These are phyloP conservation scores for Chloroceryle aenea DNA, from an alignment of 2,113 vertebrate genomes.

Conservation along the genomic window DNA sequence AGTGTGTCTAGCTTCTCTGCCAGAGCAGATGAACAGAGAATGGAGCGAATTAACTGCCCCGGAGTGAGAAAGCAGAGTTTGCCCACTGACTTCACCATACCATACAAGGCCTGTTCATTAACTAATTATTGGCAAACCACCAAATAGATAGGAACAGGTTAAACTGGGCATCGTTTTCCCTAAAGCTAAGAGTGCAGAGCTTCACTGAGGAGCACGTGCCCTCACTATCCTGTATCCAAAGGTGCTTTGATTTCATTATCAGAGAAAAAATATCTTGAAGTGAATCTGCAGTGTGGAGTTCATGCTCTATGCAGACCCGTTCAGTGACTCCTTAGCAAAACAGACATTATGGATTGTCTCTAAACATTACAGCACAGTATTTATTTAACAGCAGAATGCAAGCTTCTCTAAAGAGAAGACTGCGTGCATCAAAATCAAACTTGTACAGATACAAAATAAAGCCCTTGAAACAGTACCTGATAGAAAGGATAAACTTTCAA, in stretches of 20 bases:
- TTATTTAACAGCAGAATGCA: slow-evolving; percentile 27
- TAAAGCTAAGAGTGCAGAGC: background rate
- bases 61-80: background rate
- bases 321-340: background rate
- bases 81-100: background rate
- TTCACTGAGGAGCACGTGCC: rapidly evolving
- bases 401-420: background rate
- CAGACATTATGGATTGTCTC: background rate
- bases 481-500: background rate
- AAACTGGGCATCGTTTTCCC: background rate
- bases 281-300: background rate
- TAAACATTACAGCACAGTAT: slow-evolving; percentile 12
- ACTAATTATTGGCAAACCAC: background rate
- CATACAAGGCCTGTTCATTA: background rate
- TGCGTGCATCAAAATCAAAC: background rate
- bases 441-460: background rate
- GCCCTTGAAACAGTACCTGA: slow-evolving; percentile 29
- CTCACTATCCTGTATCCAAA: background rate
- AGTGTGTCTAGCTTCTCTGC: background rate
- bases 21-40: background rate
- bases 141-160: background rate
- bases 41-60: background rate
- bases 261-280: background rate
- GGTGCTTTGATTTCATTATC: background rate
- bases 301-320: background rate